Percentiles rank a stretch among this genome's conserved stretches.
Conservation (phyloP, 1,140 invertebrate genomes). For the Sitophilus oryzae region DNA sequence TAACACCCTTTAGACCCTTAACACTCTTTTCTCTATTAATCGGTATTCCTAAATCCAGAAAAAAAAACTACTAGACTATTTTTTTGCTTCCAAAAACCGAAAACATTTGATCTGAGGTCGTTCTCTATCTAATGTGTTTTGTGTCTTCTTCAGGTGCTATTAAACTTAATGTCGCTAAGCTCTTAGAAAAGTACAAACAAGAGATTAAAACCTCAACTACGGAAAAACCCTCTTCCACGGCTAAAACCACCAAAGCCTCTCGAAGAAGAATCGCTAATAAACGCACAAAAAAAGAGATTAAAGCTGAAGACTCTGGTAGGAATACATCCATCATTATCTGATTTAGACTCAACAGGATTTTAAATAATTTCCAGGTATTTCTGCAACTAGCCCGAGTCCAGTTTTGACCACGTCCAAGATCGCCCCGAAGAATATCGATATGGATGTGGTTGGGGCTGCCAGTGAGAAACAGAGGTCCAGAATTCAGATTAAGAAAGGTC, state of each 20-base stretch:
- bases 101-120: too few species aligned
- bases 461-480: constrained; percentile 53
- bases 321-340: not conserved
- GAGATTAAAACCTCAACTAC: constrained; percentile 35
- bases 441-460: constrained; percentile 33
- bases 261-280: constrained; percentile 15
- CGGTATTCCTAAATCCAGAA: too few species aligned
- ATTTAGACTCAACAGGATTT: not conserved
- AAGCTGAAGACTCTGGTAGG: constrained; percentile 10
- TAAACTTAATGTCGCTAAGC: constrained; percentile 37
- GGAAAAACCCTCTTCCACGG: constrained; percentile 23
- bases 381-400: constrained; percentile 29
- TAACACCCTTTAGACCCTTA: too few species aligned
- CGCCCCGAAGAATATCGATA: constrained; percentile 30
- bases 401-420: constrained; percentile 37
- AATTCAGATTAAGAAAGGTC: constrained; percentile 78
- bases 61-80: too few species aligned
- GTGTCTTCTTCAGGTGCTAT: constrained; percentile 34
- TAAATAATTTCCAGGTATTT: not conserved
- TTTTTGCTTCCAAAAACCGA: too few species aligned
- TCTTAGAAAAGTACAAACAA: constrained; percentile 40
- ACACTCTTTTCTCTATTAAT: too few species aligned
- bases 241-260: constrained; percentile 18
- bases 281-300: constrained; percentile 35
- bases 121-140: too few species aligned